These are phyloP conservation scores for Polypedilum pembai DNA, from an alignment of 1,140 invertebrate genomes.

Conservation along the genomic window DNA sequence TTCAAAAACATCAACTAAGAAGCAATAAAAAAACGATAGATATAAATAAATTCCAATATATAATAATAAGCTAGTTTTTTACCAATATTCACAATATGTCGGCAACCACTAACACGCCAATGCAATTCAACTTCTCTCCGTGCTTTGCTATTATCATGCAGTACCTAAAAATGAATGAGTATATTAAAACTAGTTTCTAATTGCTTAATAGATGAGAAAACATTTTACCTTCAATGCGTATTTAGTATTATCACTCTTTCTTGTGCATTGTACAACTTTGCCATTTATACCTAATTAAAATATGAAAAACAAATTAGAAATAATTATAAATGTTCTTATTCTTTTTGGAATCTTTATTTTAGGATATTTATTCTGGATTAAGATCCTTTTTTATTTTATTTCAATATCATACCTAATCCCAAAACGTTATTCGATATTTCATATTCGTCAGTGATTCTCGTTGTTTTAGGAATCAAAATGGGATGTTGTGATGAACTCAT, in stretches of 20 bases:
- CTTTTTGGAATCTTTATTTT: too few relatives aligned
- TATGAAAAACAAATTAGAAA: too few relatives aligned
- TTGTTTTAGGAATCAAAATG: conserved; percentile 54
- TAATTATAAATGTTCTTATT: too few relatives aligned
- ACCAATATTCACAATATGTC: conserved; percentile 81
- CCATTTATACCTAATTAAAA: conserved; percentile 66
- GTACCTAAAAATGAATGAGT: conserved; percentile 53
- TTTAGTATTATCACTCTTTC: conserved; percentile 60
- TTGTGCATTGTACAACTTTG: conserved; percentile 76
- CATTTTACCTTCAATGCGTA: conserved; percentile 76
- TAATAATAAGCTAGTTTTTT: not conserved
- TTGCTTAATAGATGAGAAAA: not conserved
- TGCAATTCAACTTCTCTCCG: conserved; percentile 92
- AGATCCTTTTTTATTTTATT: too few relatives aligned
- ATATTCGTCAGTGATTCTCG: conserved; percentile 85
- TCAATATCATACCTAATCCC: conserved; percentile 62
- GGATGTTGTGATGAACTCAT: not conserved
- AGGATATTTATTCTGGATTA: too few relatives aligned
- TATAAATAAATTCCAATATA: not conserved
- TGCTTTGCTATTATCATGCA: conserved; percentile 86
- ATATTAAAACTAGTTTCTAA: not conserved
- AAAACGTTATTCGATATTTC: conserved; percentile 89
- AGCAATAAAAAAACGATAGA: conserved; percentile 36
- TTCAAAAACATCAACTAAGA: conserved; percentile 91
- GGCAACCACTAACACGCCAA: conserved; percentile 82